These are phyloP conservation scores for Amazona guildingii DNA, from an alignment of 2,113 vertebrate genomes.

Conservation along the genomic window DNA sequence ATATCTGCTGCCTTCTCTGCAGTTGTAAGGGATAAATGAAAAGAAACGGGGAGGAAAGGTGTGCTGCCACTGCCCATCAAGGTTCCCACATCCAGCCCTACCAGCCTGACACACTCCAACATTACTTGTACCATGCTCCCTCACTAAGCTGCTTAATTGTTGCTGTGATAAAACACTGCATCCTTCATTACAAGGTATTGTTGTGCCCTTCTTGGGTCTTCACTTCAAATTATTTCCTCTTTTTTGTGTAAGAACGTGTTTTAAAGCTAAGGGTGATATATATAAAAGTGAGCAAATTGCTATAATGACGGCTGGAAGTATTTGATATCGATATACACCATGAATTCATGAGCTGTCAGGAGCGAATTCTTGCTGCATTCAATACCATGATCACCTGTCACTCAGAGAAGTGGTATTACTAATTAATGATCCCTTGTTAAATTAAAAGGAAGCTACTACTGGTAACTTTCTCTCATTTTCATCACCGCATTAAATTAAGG, in stretches of 20 bases:
- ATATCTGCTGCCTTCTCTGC: neutral
- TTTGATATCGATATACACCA: neutral
- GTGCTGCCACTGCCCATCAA: rapidly evolving
- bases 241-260: neutral
- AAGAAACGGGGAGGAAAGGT: neutral
- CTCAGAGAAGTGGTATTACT: neutral
- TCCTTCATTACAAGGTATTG: neutral
- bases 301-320: neutral
- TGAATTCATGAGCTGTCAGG: neutral
- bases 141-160: neutral
- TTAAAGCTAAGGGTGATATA: neutral
- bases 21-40: neutral
- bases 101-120: neutral
- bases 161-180: neutral
- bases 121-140: rapidly evolving
- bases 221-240: neutral
- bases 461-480: neutral
- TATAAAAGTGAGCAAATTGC: neutral
- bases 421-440: neutral
- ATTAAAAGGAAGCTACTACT: neutral
- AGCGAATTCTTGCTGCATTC: neutral
- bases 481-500: neutral
- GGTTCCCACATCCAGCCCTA: too few species aligned
- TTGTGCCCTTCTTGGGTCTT: neutral
- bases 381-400: neutral